Conservation (phyloP, 2,113 vertebrate genomes). For the Todiramphus saurophagus region DNA sequence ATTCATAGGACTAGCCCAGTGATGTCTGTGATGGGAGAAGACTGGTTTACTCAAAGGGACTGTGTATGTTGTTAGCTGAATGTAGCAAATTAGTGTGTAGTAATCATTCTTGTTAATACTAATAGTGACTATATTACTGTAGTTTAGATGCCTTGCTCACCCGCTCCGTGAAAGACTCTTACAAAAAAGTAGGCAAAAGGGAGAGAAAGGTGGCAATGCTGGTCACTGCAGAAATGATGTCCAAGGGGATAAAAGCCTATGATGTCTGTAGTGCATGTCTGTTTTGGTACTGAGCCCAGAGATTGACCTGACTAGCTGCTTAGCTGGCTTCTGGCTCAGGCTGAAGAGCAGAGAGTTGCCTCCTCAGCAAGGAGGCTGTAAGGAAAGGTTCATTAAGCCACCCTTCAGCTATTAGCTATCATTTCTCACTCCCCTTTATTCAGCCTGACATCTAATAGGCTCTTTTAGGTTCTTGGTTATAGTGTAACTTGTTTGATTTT, state of each 20-base stretch:
- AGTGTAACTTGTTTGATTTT: background rate
- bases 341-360: background rate
- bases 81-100: background rate
- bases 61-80: background rate
- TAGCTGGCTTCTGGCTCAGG: background rate
- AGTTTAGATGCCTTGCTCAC: background rate
- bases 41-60: background rate
- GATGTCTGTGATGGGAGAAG: background rate
- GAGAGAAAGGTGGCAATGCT: background rate
- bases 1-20: background rate
- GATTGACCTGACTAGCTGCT: background rate
- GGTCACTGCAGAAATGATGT: background rate
- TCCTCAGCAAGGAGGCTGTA: background rate
- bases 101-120: background rate
- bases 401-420: background rate
- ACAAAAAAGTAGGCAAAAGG: background rate
- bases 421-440: background rate
- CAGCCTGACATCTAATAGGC: background rate
- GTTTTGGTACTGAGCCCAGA: background rate
- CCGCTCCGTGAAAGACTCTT: background rate
- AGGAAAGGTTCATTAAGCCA: background rate
- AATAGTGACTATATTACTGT: background rate
- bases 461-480: background rate
- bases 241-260: background rate
- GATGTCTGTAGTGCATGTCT: background rate